Evolutionary conservation across 1,140 invertebrate species (phyloP), one percentile per base, ranked within the genome.

Genomic region (Pissodes strobi): DNA sequence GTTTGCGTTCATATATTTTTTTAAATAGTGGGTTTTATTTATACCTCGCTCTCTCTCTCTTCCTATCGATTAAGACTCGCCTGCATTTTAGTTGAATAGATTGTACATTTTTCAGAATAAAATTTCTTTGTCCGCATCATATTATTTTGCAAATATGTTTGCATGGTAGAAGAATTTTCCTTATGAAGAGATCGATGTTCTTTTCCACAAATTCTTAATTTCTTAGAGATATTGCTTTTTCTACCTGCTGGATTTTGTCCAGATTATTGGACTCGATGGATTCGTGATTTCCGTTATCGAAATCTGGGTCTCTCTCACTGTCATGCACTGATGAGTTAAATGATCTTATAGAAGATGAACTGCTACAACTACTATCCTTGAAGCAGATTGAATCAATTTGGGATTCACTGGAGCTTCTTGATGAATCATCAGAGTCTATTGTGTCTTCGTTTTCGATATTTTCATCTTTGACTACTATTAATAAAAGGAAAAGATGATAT

Each of bases 131-230:
- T 15, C 10, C 13, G 12, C 4, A 2, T 41, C n/a, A n/a, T n/a
- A n/a, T n/a, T 10, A 57, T n/a, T 10, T 27, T 38, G 27, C 62
- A 64, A 19, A 12, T 64, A 9, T 56, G 15, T 13, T 52, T 34
- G 18, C 41, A 48, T 10, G 46, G 18, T 30, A n/a, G 12, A 46
- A 48, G 10, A 10, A 46, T 19, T 37, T 34, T 34, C 15, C 18
- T 4, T 51, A 12, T 25, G 12, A 12, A 51, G 23, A 34, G 22
- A 27, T 10, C 37, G 22, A 34, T 65, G 59, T 41, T 27, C 46
- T 59, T 58, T 49, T 2, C 63, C 56, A 59, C 41, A 12, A 45
- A 57, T 64, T 57, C 62, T 30, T 8, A 59, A 23, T 17, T 23
- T 46, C 22, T 65, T 65, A 23, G 37, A 25, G 8, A 46, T 15